phyloP scores from a whole-genome alignment of 2,797 vertebrate species.

The Chelon auratus region DNA sequence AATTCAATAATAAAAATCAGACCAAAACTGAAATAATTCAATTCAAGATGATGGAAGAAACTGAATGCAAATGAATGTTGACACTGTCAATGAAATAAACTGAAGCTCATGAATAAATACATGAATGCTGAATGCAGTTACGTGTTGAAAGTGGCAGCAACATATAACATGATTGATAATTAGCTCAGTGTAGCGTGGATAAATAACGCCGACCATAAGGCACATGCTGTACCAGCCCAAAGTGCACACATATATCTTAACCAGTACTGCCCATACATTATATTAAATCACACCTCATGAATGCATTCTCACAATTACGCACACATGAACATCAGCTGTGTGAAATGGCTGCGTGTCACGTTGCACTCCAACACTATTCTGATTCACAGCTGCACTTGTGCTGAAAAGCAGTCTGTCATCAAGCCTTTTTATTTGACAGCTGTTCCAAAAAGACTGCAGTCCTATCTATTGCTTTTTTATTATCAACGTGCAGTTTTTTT shows the following conservation, averaged over 20 bases:
- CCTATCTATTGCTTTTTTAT: constrained; percentile 71
- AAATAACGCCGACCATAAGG: background rate
- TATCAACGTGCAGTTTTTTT: constrained; percentile 59
- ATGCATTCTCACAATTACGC: constrained; percentile 21
- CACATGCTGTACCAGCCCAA: background rate
- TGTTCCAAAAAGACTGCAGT: constrained; percentile 67
- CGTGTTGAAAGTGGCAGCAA: constrained; percentile 11
- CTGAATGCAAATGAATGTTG: background rate
- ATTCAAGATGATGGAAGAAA: background rate
- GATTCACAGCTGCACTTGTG: constrained; percentile 77
- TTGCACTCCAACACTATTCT: constrained; percentile 64
- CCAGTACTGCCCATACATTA: constrained; percentile 11
- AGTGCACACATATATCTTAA: constrained; percentile 10
- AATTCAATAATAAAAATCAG: no score
- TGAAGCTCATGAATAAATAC: background rate
- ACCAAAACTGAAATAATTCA: background rate
- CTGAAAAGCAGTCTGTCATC: constrained; percentile 77
- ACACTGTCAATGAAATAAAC: background rate
- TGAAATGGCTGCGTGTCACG: constrained; percentile 52
- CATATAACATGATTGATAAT: constrained; percentile 15
- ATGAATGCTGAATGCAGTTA: background rate
- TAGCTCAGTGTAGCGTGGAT: constrained; percentile 20
- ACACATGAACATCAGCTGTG: constrained; percentile 59
- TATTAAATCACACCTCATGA: constrained; percentile 28
- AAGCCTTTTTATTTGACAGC: constrained; percentile 78